Evolutionary conservation across 2,888 invertebrate genomes (phyloP).

Genomic region (Plusia festucae): DNA sequence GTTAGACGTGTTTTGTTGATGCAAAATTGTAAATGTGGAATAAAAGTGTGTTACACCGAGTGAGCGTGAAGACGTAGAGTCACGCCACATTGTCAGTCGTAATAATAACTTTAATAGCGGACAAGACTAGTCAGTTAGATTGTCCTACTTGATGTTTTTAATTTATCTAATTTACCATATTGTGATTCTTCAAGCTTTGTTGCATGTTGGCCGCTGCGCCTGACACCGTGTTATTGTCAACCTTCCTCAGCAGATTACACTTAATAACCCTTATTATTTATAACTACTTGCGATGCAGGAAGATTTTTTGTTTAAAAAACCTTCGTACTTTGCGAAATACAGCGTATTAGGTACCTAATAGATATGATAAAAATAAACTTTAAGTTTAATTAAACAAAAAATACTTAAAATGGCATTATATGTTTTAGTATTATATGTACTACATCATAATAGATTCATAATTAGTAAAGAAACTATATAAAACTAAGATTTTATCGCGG

Average conservation of each 20-base stretch:
- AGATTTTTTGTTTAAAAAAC: conserved; percentile 77
- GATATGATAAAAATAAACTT: conserved; percentile 1
- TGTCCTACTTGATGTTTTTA: conserved; percentile 68
- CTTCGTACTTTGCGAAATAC: conserved; percentile 65
- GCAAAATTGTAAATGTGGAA: conserved; percentile 28
- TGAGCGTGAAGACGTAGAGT: conserved; percentile 33
- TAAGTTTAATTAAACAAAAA: no score
- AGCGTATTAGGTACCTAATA: conserved; percentile 46
- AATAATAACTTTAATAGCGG: conserved; percentile 53
- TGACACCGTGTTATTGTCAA: conserved; percentile 66
- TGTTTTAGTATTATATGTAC: no score
- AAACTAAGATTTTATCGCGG: no score
- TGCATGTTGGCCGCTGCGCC: conserved; percentile 48
- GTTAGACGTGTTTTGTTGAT: conserved; percentile 28
- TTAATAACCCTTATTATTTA: conserved; percentile 64
- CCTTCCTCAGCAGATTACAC: conserved; percentile 65
- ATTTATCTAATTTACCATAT: conserved; percentile 65
- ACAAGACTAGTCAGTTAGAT: conserved; percentile 61
- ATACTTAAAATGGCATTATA: neutral
- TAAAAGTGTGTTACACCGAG: conserved; percentile 20
- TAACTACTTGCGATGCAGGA: conserved; percentile 68
- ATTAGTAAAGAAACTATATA: no score
- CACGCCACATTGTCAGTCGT: conserved; percentile 33
- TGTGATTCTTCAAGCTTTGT: conserved; percentile 54
- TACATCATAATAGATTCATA: no score